These are phyloP conservation scores for Diuraphis noxia DNA, from an alignment of 1,140 invertebrate genomes.

Conservation along the genomic window DNA sequence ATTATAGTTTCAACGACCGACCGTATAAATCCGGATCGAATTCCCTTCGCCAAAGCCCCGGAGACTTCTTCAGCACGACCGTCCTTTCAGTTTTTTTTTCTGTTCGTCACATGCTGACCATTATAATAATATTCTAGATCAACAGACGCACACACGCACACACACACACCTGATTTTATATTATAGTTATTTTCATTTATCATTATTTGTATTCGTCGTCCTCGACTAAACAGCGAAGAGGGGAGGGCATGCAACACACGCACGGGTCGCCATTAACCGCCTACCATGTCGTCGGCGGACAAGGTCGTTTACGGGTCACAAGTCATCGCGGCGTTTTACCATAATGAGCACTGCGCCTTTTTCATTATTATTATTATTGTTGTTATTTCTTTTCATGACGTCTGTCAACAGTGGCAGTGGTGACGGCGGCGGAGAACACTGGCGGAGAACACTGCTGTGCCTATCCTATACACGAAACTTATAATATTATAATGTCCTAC, in stretches of 20 bases:
- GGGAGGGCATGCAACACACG: background rate
- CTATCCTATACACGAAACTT: background rate
- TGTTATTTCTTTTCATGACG: slow-evolving; percentile 26
- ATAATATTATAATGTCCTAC: background rate
- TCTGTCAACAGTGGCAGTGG: background rate
- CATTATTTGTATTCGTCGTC: background rate
- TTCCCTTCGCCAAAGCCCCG: background rate
- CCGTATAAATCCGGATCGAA: slow-evolving; percentile 5
- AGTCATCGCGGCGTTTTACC: slow-evolving; percentile 32
- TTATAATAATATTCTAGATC: background rate
- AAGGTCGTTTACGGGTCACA: slow-evolving; percentile 50
- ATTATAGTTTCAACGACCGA: background rate
- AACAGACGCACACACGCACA: background rate
- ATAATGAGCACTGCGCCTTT: slow-evolving; percentile 51
- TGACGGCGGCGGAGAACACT: too few relatives aligned
- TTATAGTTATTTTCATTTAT: background rate
- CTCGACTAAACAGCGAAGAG: background rate
- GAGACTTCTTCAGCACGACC: background rate
- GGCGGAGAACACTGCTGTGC: background rate
- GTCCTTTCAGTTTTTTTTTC: background rate
- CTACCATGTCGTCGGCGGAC: background rate
- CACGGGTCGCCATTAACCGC: slow-evolving; percentile 30
- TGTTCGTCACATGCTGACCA: background rate
- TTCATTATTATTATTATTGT: slow-evolving; percentile 31
- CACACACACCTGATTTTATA: background rate